These are phyloP conservation scores for Coptotermes formosanus DNA, from an alignment of 1,140 invertebrate species.

Conservation along the genomic window DNA sequence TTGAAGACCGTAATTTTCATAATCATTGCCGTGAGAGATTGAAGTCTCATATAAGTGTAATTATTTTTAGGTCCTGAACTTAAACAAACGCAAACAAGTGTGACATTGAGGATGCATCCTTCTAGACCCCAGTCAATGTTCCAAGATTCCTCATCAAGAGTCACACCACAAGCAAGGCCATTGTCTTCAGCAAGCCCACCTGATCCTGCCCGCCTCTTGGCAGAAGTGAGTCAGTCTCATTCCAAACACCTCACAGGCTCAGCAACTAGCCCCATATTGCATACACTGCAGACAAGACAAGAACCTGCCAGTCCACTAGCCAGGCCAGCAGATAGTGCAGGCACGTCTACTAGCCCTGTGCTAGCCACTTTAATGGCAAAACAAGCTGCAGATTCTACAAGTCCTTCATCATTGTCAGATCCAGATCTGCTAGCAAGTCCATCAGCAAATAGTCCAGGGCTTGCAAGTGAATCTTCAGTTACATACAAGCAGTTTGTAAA, in stretches of 20 bases:
- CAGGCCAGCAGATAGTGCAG: neutral
- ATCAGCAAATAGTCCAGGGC: slow-evolving; percentile 21
- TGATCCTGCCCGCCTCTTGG: neutral
- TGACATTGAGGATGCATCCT: neutral
- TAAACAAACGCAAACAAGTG: neutral
- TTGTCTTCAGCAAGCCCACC: slow-evolving; percentile 7
- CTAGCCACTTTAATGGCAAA: neutral
- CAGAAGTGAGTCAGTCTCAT: neutral
- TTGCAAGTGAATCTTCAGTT: slow-evolving; percentile 28
- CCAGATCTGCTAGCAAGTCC: neutral
- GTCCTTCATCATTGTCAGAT: neutral
- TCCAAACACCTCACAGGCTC: neutral
- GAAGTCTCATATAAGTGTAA: neutral
- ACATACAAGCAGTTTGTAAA: slow-evolving; percentile 35
- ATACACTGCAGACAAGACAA: neutral
- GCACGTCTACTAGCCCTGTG: neutral
- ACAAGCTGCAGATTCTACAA: neutral
- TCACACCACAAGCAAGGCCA: neutral
- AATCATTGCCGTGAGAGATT: too few relatives aligned
- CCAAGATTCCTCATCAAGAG: neutral
- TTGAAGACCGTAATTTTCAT: too few relatives aligned
- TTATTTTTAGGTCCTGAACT: neutral
- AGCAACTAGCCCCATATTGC: neutral
- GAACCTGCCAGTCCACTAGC: neutral
- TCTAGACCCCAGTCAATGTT: slow-evolving; percentile 25